These are phyloP conservation scores for Neodon shergylaensis DNA, from an alignment of 2,113 vertebrate genomes.

Conservation along the genomic window DNA sequence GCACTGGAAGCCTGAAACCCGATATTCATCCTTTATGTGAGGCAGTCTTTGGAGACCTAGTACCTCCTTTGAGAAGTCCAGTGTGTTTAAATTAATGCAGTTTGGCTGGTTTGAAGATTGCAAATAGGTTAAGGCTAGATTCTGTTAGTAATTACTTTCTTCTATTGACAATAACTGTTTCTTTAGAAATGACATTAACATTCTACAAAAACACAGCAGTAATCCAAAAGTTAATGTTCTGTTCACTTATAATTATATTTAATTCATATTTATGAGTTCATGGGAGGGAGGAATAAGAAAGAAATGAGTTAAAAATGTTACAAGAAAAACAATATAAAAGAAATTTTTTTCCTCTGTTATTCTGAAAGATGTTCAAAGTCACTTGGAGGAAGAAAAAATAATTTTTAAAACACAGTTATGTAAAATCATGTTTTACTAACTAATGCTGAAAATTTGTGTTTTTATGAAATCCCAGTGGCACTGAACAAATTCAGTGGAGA, in stretches of 20 bases:
- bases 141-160: constrained; percentile 67
- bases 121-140: constrained; percentile 60
- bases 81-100: constrained; percentile 70
- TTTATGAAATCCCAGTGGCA: constrained; percentile 45
- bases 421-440: constrained; percentile 51
- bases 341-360: constrained; percentile 26
- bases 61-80: constrained; percentile 66
- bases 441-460: constrained; percentile 5
- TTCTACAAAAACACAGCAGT: constrained; percentile 74
- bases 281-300: constrained; percentile 69
- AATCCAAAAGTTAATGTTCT: constrained; percentile 77
- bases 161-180: constrained; percentile 57
- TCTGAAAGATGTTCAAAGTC: constrained; percentile 46
- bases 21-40: constrained; percentile 64
- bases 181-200: constrained; percentile 75
- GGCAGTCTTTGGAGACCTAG: constrained; percentile 64
- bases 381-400: neutral
- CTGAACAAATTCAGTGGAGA: constrained; percentile 38
- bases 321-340: constrained; percentile 59
- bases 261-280: constrained; percentile 82
- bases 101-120: constrained; percentile 59
- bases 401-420: constrained; percentile 28
- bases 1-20: constrained; percentile 38
- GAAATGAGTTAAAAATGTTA: constrained; percentile 56
- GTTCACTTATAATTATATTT: constrained; percentile 79